Percentiles rank a stretch among this genome's conserved stretches.
Evolutionary conservation across 2,797 vertebrate genomes (phyloP).

Genomic region (Rhabdomys pumilio): DNA sequence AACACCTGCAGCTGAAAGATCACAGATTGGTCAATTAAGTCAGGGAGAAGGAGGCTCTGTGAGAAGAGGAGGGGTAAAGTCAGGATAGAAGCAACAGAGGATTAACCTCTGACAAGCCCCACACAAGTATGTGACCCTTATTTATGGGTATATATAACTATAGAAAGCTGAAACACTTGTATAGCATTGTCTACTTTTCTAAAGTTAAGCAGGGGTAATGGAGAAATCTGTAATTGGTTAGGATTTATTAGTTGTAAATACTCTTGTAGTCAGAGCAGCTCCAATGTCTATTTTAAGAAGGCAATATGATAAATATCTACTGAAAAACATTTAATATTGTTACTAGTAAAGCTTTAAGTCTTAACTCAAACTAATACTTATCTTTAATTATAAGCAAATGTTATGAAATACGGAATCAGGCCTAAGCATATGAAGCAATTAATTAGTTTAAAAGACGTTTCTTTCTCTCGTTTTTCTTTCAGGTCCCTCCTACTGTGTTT

Average conservation of each 20-base stretch:
- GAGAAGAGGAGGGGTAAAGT: slow-evolving; percentile 16
- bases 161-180: slow-evolving; percentile 46
- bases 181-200: neutral
- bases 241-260: slow-evolving; percentile 90
- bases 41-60: slow-evolving; percentile 53
- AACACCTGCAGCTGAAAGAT: slow-evolving; percentile 51
- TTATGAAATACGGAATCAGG: slow-evolving; percentile 45
- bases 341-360: slow-evolving; percentile 67
- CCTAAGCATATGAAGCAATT: slow-evolving; percentile 53
- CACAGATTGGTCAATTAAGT: slow-evolving; percentile 50
- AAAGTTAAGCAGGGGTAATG: slow-evolving; percentile 89
- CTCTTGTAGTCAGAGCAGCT: slow-evolving; percentile 90
- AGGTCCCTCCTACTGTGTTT: slow-evolving; percentile 57
- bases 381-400: slow-evolving; percentile 62
- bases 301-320: slow-evolving; percentile 58
- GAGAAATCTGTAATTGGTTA: slow-evolving; percentile 92
- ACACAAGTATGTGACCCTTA: slow-evolving; percentile 3
- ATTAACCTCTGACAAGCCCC: slow-evolving; percentile 32
- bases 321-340: slow-evolving; percentile 52
- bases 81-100: neutral
- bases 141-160: neutral
- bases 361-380: slow-evolving; percentile 60
- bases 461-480: slow-evolving; percentile 68
- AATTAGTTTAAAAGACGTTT: slow-evolving; percentile 49
- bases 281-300: slow-evolving; percentile 63